Evolutionary conservation across 2,797 vertebrate species (phyloP), one percentile per base, ranked within the genome.

Genomic region (Epinephelus coioides): DNA sequence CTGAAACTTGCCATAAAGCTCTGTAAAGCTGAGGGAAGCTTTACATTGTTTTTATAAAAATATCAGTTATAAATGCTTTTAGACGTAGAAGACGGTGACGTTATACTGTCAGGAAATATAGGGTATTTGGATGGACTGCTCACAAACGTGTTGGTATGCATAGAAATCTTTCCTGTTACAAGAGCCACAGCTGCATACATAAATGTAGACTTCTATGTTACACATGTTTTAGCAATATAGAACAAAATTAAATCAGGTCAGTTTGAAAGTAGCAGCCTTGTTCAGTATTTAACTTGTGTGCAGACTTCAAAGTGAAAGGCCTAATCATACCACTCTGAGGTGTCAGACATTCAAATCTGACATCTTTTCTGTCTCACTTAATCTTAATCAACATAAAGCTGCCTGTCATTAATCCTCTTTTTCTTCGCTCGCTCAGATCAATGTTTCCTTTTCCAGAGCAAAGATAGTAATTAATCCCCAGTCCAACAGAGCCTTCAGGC

Each of bases 391-490:
- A 85, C 92, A 91, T 91, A 79, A 86, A 88, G 76, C 89, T 69
- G 84, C 81, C 89, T 76, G 86, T 87, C 87, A 93, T 95, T 95
- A 94, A 94, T 94, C 89, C 89, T 91, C 88, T 71, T 91, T 91
- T 91, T 92, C 86, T 90, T 88, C 90, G 84, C 87, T 90, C 73
- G 62, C 82, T 87, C 91, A 85, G 86, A 95, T 95, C 93, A 94
- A 94, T 94, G 92, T 94, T 95, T 95, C 87, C 86, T 91, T 94
- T 94, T 92, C 81, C 85, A 74, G 79, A 78, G 88, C 83, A 88
- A 91, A 91, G 88, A 93, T 86, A 83, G 88, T 93, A 94, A 95
- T 95, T 93, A 94, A 94, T 94, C 91, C 87, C 73, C 74, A 43
- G 80, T 91, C 88, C 91, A 82, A 85, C 86, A 68, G 88, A 90